These are phyloP conservation scores for Cephalopterus ornatus DNA, from an alignment of 2,113 vertebrate species.

Conservation along the genomic window DNA sequence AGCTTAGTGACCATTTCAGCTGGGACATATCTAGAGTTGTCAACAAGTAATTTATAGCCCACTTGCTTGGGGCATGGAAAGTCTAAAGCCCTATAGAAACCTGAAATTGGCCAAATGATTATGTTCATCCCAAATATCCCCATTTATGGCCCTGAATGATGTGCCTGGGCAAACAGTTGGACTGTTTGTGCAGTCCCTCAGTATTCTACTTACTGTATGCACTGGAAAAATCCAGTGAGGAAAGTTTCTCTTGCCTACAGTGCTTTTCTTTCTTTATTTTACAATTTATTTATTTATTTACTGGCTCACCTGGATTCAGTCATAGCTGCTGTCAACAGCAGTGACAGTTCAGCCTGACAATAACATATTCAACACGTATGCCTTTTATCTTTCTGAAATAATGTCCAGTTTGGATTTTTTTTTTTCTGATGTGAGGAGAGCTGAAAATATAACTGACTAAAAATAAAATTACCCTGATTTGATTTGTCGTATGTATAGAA, in stretches of 20 bases:
- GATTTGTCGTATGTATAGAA: neutral
- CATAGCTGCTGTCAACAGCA: neutral
- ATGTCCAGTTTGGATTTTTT: neutral
- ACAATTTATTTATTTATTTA: neutral
- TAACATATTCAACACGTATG: neutral
- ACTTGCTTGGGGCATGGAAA: neutral
- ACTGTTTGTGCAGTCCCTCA: neutral
- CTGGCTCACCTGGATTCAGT: neutral
- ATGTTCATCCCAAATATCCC: too few relatives aligned
- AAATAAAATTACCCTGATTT: neutral
- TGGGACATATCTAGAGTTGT: neutral
- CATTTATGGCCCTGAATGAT: neutral
- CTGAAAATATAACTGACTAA: neutral
- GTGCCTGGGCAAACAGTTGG: neutral
- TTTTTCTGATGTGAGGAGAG: neutral
- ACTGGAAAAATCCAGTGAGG: neutral
- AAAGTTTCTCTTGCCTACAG: neutral
- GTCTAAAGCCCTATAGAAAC: neutral
- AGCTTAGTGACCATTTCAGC: neutral
- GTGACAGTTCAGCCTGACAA: neutral
- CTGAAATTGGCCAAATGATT: neutral
- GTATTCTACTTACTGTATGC: neutral
- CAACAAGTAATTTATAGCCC: neutral
- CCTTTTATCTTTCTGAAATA: neutral
- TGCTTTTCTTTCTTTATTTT: neutral